Percentiles rank a stretch among this genome's conserved stretches.
These are phyloP conservation scores for Ectemnius cavifrons DNA, from an alignment of 2,888 invertebrate genomes.

Conservation along the genomic window DNA sequence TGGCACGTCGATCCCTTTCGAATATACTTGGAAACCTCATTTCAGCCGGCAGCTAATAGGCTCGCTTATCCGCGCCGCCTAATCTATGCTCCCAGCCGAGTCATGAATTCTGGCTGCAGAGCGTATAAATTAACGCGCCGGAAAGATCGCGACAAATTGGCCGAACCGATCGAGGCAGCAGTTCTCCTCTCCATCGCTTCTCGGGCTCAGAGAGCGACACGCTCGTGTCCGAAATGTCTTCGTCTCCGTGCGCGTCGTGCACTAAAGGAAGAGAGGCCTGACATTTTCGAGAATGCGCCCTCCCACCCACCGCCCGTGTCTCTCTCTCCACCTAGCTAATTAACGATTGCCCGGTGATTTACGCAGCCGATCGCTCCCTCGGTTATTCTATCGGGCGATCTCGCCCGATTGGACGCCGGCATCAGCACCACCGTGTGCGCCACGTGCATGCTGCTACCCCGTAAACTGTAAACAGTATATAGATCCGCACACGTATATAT, in stretches of 20 bases:
- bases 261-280: constrained; percentile 18
- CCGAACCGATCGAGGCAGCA: constrained; percentile 14
- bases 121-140: constrained; percentile 46
- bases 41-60: constrained; percentile 45
- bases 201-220: constrained; percentile 7
- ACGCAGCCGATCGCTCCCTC: constrained; percentile 33
- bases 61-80: constrained; percentile 41
- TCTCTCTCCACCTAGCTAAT: constrained; percentile 43
- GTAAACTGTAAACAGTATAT: too few species aligned
- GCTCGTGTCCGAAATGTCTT: constrained; percentile 40
- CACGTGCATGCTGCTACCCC: too few species aligned
- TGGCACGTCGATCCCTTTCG: constrained; percentile 34
- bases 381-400: background rate
- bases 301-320: constrained; percentile 41
- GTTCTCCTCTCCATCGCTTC: background rate
- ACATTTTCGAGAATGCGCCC: constrained; percentile 62
- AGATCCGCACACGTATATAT: too few species aligned
- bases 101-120: constrained; percentile 29
- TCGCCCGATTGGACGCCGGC: constrained; percentile 3
- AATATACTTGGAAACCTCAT: constrained; percentile 41
- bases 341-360: constrained; percentile 64
- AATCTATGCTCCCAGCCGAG: constrained; percentile 31
- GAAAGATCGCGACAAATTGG: constrained; percentile 46
- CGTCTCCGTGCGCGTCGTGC: too few species aligned
- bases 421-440: too few species aligned